Evolutionary conservation across 1,140 invertebrate genomes (phyloP).

Genomic region (Eriocheir sinensis): DNA sequence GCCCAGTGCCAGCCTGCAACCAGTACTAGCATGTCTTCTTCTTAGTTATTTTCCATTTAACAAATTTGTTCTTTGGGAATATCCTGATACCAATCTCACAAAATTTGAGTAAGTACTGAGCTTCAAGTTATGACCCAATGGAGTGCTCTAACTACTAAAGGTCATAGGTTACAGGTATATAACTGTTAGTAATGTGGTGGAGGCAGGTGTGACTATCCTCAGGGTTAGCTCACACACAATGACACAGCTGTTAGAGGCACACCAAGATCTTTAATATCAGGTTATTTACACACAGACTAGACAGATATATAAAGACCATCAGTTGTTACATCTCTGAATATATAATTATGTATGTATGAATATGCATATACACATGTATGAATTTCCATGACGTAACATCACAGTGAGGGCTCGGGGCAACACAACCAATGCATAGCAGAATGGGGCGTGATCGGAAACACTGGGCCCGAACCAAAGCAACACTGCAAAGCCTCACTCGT

Average conservation of each 20-base stretch:
- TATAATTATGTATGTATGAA: conserved; percentile 23
- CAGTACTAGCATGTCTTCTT: no score
- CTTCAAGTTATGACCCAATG: no score
- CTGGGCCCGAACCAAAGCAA: neutral
- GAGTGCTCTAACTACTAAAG: no score
- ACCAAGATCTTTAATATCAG: conserved; percentile 67
- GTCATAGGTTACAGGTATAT: no score
- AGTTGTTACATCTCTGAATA: conserved; percentile 40
- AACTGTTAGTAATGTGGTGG: no score
- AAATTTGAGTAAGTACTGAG: no score
- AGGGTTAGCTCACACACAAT: no score
- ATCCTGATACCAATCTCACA: no score
- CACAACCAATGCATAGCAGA: neutral
- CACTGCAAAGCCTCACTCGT: neutral
- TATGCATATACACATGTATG: neutral
- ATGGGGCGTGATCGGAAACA: neutral
- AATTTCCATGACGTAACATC: conserved; percentile 62
- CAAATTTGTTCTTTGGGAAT: no score
- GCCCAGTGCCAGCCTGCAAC: no score
- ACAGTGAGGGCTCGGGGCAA: conserved; percentile 50
- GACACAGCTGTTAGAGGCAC: conserved; percentile 18
- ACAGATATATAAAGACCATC: conserved; percentile 71
- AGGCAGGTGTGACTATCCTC: no score
- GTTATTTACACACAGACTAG: conserved; percentile 67
- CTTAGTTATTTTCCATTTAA: no score